Percentiles rank a stretch among this genome's conserved stretches.
Conservation (phyloP, 2,113 vertebrate genomes). For the Nymphicus hollandicus region DNA sequence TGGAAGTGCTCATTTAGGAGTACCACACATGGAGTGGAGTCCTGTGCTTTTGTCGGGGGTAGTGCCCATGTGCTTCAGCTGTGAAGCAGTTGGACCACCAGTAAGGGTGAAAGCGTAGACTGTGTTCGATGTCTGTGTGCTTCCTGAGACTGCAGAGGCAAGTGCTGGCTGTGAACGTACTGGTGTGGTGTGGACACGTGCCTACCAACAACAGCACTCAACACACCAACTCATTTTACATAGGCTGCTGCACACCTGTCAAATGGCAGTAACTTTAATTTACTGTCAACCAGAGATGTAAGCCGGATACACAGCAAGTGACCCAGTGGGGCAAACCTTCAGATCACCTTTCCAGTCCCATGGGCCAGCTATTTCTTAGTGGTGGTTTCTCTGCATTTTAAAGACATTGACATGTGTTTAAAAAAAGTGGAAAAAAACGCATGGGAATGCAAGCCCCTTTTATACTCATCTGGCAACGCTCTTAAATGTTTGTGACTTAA, state of each 20-base stretch:
- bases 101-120: neutral
- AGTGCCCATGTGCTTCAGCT: rapidly evolving
- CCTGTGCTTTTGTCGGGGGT: neutral
- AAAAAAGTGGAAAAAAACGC: neutral
- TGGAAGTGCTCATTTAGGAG: neutral
- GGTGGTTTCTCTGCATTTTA: neutral
- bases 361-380: neutral
- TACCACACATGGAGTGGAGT: neutral
- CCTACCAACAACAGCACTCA: neutral
- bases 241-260: slow-evolving; percentile 34
- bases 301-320: neutral
- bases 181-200: neutral
- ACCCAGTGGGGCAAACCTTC: slow-evolving; percentile 48
- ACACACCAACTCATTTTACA: neutral
- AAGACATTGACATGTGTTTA: neutral
- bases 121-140: rapidly evolving
- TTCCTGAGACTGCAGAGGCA: neutral
- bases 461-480: neutral
- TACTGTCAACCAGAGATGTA: neutral
- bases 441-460: neutral
- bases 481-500: neutral
- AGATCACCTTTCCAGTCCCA: slow-evolving; percentile 50
- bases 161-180: rapidly evolving
- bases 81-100: neutral
- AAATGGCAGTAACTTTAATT: slow-evolving; percentile 46